phyloP scores from a whole-genome alignment of 2,888 invertebrate genomes.

The Drosophila cognata region DNA sequence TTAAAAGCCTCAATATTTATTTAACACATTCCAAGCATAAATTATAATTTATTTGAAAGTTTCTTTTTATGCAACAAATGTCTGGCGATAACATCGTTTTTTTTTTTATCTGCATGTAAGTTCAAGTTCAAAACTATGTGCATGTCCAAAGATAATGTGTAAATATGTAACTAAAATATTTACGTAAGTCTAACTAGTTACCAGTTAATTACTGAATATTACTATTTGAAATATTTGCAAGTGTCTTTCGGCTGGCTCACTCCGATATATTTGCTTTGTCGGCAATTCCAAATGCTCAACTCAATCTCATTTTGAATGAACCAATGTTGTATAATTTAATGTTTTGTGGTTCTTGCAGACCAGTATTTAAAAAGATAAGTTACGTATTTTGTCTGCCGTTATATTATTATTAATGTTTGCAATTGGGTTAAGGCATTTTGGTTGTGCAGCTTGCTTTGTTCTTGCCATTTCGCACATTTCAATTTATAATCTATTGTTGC shows the following conservation, averaged over 20 bases:
- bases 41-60: background rate
- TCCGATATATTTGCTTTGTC: background rate
- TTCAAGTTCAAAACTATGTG: slow-evolving; percentile 18
- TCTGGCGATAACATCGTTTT: slow-evolving; percentile 15
- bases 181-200: background rate
- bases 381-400: slow-evolving; percentile 12
- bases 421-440: slow-evolving; percentile 57
- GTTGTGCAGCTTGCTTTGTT: background rate
- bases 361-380: background rate
- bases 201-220: slow-evolving; percentile 9
- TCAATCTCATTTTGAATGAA: background rate
- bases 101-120: slow-evolving; percentile 9
- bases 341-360: background rate
- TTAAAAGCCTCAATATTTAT: background rate
- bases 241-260: background rate
- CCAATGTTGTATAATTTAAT: background rate
- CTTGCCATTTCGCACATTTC: slow-evolving; percentile 48
- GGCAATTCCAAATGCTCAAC: too few species aligned
- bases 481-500: slow-evolving; percentile 57
- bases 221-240: background rate
- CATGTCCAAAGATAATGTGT: slow-evolving; percentile 1
- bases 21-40: background rate
- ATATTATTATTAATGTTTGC: slow-evolving; percentile 58
- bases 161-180: slow-evolving; percentile 18
- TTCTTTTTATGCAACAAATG: background rate